Percentiles rank a stretch among this genome's conserved stretches.
These are phyloP conservation scores for Carcina quercana DNA, from an alignment of 2,888 invertebrate species.

Conservation along the genomic window DNA sequence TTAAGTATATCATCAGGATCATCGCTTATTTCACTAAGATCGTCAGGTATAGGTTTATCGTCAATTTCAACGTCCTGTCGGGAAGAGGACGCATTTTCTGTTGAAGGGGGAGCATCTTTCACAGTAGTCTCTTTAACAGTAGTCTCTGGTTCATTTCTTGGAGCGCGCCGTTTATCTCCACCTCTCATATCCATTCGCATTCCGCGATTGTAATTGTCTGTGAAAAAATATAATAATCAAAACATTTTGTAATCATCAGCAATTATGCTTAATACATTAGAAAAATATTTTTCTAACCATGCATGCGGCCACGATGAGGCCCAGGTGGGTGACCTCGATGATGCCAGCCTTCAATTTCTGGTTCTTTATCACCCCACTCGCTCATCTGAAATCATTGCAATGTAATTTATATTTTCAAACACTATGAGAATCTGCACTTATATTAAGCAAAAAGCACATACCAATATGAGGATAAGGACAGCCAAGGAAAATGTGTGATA, in stretches of 20 bases:
- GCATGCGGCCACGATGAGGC: slow-evolving; percentile 64
- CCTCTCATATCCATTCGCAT: slow-evolving; percentile 50
- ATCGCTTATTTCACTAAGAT: slow-evolving; percentile 91
- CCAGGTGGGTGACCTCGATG: slow-evolving; percentile 61
- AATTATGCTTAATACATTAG: not conserved
- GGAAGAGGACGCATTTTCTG: slow-evolving; percentile 20
- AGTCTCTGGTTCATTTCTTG: slow-evolving; percentile 47
- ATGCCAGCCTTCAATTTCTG: slow-evolving; percentile 65
- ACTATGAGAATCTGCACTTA: not conserved
- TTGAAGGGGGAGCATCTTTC: slow-evolving; percentile 42
- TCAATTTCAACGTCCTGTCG: slow-evolving; percentile 59
- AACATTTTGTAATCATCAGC: not conserved
- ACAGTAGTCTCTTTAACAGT: slow-evolving; percentile 40
- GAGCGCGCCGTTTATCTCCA: slow-evolving; percentile 53
- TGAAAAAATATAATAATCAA: slow-evolving; percentile 5
- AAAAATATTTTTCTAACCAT: too few relatives aligned
- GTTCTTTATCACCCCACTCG: slow-evolving; percentile 70
- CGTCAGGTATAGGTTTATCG: slow-evolving; percentile 76
- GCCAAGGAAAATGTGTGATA: slow-evolving; percentile 69
- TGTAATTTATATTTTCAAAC: too few relatives aligned
- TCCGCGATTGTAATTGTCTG: slow-evolving; percentile 60
- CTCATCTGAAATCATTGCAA: slow-evolving; percentile 43
- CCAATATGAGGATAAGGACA: slow-evolving; percentile 65
- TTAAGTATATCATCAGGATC: slow-evolving; percentile 92
- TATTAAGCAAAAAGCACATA: slow-evolving; percentile 33